A percentile compares a stretch with the other conserved stretches of the same genome.
phyloP scores from a whole-genome alignment of 2,797 vertebrate species.

The Clamator glandarius region DNA sequence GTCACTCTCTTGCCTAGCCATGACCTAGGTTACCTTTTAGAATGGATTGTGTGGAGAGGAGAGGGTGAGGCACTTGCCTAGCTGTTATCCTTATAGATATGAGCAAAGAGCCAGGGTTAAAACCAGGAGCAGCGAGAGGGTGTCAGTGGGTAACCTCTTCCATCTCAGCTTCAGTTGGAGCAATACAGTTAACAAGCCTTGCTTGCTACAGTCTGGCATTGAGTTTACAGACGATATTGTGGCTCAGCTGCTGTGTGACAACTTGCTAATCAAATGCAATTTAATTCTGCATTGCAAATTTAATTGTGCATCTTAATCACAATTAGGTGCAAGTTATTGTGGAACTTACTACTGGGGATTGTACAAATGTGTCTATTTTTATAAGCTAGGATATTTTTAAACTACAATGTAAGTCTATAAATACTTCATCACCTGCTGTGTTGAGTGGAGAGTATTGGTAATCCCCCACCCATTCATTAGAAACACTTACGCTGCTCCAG shows the following conservation, averaged over 20 bases:
- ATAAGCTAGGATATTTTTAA: not conserved
- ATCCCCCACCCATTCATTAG: not conserved
- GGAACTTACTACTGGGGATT: not conserved
- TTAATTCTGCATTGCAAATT: not conserved
- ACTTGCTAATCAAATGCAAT: not conserved
- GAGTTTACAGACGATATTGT: not conserved
- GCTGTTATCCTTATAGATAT: not conserved
- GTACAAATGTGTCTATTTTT: not conserved
- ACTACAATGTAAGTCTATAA: not conserved
- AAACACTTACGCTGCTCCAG: not conserved
- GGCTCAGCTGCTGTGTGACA: not conserved
- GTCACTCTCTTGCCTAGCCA: not conserved
- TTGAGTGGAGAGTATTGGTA: not conserved
- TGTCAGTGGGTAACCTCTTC: not conserved
- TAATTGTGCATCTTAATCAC: not conserved
- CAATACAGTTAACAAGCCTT: fast-evolving
- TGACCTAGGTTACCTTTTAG: not conserved
- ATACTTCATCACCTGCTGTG: not conserved
- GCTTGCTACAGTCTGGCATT: not conserved
- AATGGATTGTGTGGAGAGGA: not conserved
- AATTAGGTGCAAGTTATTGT: not conserved
- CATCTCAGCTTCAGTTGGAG: not conserved
- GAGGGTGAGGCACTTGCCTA: fast-evolving
- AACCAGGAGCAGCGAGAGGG: not conserved
- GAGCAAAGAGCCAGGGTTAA: not conserved